Evolutionary conservation across 2,797 vertebrate species (phyloP), one percentile per base, ranked within the genome.

Genomic region (Luscinia luscinia): DNA sequence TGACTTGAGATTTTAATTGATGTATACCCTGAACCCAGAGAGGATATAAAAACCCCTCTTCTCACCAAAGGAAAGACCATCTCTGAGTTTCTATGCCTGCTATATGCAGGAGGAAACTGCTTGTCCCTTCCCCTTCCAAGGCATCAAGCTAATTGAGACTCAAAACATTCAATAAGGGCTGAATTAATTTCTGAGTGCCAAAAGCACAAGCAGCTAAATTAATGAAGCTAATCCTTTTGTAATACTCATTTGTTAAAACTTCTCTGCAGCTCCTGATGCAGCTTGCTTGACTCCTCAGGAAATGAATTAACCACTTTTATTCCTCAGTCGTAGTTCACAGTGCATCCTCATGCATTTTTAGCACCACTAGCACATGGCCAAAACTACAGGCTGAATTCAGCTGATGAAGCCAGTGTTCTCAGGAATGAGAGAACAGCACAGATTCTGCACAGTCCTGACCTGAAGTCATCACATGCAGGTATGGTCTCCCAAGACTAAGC

Each of bases 201-300:
- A 91, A 89, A 94, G 79, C 85, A 88, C 49, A 75, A 17, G 36
- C 40, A 78, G 46, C 77, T 75, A 88, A 81, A 91, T 69, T 78
- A 93, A 89, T 41, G 43, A 82, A 82, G 75, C 69, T 83, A 81
- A 93, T 89, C 75, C 68, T 87, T 84, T 68, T 27, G 34, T 43
- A 92, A 80, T 66, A 85, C 2, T 11, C 27, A 57, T 84, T 91
- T 67, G 48, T 82, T 69, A 63, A 63, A 91, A 36, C 48, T 57
- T 57, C 59, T 68, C 63, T 69, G 63, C 41, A 63, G n/a, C 48
- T 82, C 45, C 86, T 82, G 41, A 76, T 70, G 30, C 15, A 89
- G 41, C 63, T 63, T 63, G 59, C 59, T 68, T 74, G 57, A 81
- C 55, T 89, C 69, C 66, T 64, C 77, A 75, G n/a, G 74, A 88